phyloP scores from a whole-genome alignment of 2,888 invertebrate genomes.

The Sepiola atlantica region DNA sequence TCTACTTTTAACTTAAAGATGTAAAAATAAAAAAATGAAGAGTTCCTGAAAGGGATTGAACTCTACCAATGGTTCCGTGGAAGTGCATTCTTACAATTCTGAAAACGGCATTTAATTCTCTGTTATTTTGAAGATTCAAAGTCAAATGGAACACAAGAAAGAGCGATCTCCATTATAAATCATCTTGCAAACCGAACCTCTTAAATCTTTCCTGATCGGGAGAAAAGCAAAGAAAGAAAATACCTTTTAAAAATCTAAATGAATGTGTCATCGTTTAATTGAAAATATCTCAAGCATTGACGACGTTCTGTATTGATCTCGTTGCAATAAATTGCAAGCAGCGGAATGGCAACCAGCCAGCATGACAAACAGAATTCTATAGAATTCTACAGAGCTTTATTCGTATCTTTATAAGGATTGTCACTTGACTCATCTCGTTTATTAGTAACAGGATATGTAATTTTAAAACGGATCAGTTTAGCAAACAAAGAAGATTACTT shows the following conservation, averaged over 20 bases:
- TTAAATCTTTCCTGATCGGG: neutral
- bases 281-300: neutral
- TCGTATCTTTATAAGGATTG: neutral
- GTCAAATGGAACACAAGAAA: neutral
- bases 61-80: neutral
- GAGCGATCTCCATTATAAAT: neutral
- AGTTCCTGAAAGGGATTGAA: too few species aligned
- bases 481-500: neutral
- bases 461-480: neutral
- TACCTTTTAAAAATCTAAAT: neutral
- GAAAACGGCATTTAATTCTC: neutral
- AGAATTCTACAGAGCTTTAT: neutral
- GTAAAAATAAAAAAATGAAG: too few species aligned
- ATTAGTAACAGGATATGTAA: constrained; percentile 1
- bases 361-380: constrained; percentile 13
- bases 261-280: constrained; percentile 18
- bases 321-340: neutral
- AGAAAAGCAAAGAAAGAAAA: neutral
- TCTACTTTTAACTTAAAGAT: too few species aligned
- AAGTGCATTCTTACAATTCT: neutral
- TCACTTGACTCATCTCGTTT: neutral
- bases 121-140: neutral
- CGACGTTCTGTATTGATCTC: constrained; percentile 1
- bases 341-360: neutral
- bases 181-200: neutral